Conservation (phyloP, 2,113 vertebrate species). For the Empidonax traillii region DNA sequence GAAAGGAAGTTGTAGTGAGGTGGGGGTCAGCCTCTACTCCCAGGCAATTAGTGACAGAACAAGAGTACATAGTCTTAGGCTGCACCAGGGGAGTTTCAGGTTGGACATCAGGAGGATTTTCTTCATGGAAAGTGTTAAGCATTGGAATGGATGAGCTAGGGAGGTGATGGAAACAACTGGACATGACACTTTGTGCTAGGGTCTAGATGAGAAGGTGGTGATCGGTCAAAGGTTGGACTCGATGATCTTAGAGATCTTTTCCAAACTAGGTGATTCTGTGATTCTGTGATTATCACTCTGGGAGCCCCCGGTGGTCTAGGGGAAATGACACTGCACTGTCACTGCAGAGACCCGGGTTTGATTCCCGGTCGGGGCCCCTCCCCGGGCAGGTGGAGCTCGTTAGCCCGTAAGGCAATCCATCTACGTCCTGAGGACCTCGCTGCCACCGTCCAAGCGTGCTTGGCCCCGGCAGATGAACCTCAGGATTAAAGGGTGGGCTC, state of each 20-base stretch:
- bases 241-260: neutral
- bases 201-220: neutral
- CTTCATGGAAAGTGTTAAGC: neutral
- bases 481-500: no score
- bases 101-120: neutral
- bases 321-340: no score
- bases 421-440: no score
- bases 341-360: no score
- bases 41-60: neutral
- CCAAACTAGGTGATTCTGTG: neutral
- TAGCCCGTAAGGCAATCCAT: no score
- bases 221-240: neutral
- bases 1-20: neutral
- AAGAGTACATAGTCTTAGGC: neutral
- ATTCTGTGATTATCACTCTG: neutral
- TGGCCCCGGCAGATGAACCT: no score
- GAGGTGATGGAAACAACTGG: neutral
- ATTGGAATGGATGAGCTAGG: rapidly evolving
- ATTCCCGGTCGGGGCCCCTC: no score
- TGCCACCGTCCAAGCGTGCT: no score
- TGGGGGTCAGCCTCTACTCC: rapidly evolving
- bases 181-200: neutral
- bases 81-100: neutral
- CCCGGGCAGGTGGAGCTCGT: no score
- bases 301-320: no score